phyloP scores from a whole-genome alignment of 2,113 vertebrate species.

The Geothlypis trichas region DNA sequence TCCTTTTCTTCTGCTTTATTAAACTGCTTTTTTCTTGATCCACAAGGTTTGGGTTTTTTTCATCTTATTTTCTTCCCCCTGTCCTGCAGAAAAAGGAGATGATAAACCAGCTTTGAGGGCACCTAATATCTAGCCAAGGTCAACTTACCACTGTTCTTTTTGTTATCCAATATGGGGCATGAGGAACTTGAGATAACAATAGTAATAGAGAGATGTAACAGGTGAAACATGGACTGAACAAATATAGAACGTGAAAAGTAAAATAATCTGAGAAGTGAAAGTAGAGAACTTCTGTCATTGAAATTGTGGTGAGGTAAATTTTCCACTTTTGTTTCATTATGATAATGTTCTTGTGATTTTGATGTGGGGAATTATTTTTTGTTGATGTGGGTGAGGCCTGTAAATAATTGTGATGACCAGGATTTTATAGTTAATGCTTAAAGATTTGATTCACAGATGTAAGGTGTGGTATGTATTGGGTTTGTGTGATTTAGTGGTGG shows the following conservation, averaged over 20 bases:
- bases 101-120: neutral
- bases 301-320: neutral
- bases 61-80: neutral
- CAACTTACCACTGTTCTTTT: neutral
- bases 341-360: neutral
- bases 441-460: neutral
- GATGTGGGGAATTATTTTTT: neutral
- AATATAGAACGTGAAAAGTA: neutral
- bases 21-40: neutral
- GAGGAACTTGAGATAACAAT: neutral
- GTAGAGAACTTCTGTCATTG: neutral
- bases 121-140: neutral
- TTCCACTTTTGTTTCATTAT: neutral
- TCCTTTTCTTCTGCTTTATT: neutral
- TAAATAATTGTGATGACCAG: neutral
- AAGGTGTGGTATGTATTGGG: neutral
- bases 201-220: neutral
- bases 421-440: neutral
- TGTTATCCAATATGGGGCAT: neutral
- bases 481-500: neutral
- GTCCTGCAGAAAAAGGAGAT: neutral
- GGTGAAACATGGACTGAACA: neutral
- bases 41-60: accelerated
- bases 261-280: neutral
- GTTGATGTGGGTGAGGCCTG: neutral